phyloP scores from a whole-genome alignment of 2,797 vertebrate genomes.

The Hafferia zeledoni region DNA sequence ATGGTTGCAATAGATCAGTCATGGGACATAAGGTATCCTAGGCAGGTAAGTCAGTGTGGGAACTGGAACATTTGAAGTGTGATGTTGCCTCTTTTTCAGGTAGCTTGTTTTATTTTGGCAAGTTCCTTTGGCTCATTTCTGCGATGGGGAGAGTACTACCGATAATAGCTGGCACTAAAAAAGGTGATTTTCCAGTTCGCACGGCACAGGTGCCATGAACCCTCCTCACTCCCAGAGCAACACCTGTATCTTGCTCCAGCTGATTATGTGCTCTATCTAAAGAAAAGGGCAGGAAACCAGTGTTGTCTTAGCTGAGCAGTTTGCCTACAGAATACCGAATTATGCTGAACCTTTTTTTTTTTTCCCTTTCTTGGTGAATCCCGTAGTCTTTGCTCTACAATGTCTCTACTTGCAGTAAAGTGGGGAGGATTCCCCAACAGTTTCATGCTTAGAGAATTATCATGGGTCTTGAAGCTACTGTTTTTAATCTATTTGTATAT shows the following conservation, averaged over 20 bases:
- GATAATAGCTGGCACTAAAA: neutral
- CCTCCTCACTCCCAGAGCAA: neutral
- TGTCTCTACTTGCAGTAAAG: neutral
- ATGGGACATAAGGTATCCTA: neutral
- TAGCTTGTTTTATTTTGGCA: neutral
- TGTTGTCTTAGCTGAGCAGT: neutral
- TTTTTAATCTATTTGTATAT: neutral
- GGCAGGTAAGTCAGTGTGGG: neutral
- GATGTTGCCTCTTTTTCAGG: neutral
- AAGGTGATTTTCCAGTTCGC: neutral
- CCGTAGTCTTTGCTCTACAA: neutral
- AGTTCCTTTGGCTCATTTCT: neutral
- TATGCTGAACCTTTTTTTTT: neutral
- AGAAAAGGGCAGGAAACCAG: neutral
- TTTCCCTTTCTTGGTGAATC: neutral
- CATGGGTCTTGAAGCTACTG: neutral
- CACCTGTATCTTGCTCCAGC: neutral
- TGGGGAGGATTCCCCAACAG: neutral
- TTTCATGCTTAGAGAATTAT: neutral
- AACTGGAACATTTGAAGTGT: neutral
- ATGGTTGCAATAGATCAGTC: neutral
- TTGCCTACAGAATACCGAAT: neutral
- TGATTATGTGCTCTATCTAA: neutral
- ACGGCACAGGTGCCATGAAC: neutral
- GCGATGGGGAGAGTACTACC: neutral